Evolutionary conservation across 2,113 vertebrate genomes (phyloP).

Genomic region (Cyanoramphus novaezelandiae): DNA sequence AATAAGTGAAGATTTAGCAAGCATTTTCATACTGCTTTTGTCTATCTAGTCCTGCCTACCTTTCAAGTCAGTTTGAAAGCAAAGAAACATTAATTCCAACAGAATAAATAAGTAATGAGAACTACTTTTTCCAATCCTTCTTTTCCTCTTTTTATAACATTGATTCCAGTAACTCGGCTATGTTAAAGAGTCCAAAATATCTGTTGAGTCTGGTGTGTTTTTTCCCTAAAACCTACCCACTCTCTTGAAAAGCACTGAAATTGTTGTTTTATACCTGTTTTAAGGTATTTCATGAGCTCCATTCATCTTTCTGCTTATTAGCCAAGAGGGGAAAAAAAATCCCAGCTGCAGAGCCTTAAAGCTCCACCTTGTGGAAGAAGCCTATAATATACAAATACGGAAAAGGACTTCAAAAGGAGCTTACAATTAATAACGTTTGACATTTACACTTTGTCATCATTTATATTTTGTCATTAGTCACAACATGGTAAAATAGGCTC

Average conservation of each 20-base stretch:
- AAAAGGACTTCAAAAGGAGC: neutral
- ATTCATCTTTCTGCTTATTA: neutral
- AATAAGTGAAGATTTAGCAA: neutral
- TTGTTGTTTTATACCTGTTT: neutral
- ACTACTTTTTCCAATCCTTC: neutral
- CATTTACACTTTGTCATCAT: neutral
- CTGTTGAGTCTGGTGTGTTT: too few relatives aligned
- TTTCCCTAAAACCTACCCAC: neutral
- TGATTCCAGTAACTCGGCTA: neutral
- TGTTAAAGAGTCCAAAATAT: neutral
- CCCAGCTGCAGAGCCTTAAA: neutral
- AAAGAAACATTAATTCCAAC: constrained; percentile 7
- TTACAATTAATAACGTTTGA: neutral
- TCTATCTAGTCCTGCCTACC: neutral
- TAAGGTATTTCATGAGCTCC: neutral
- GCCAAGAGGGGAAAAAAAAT: neutral
- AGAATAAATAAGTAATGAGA: constrained; percentile 52
- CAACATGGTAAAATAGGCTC: neutral
- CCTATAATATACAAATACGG: neutral
- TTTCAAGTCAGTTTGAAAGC: constrained; percentile 24
- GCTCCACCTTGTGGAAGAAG: constrained; percentile 52
- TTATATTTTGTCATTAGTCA: neutral
- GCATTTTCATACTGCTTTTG: neutral
- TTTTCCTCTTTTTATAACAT: neutral
- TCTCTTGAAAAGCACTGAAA: neutral